Evolutionary conservation across 2,888 invertebrate genomes (phyloP), one percentile per base, ranked within the genome.

Genomic region (Gymnoscelis rufifasciata): DNA sequence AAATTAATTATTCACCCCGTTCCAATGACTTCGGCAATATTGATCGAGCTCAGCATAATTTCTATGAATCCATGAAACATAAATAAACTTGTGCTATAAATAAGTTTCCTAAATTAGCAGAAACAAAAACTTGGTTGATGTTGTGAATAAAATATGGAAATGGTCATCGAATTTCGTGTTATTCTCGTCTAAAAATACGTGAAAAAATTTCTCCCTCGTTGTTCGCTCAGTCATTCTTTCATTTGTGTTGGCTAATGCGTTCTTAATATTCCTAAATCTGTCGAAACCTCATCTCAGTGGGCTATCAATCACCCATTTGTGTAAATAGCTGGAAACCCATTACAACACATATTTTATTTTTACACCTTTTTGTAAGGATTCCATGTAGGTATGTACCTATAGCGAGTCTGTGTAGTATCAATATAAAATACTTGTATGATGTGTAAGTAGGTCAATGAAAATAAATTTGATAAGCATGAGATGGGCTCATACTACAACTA

Each of bases 211-310:
- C 42, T 36, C 27, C 38, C 29, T 33, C 37, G 31, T 24, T 38
- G 12, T 31, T 48, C 27, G 52, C 46, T 54, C 55, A 35, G 54
- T 57, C 14, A 23, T 46, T 52, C 38, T 31, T 41, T 23, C 38
- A 48, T 52, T 51, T 57, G 42, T 54, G 46, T 52, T 33, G 38
- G 47, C 49, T 60, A 63, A 62, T 60, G 51, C 51, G 38, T 59
- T 57, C 49, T 47, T 60, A 57, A 59, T 63, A 60, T 53, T 44
- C 40, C 43, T 38, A 47, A 55, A 54, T 51, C 54, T 41, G 37
- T 30, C 46, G 31, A 54, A 19, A n/a, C n/a, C 7, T 19, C 19
- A 35, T 47, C 57, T 48, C 37, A 31, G 33, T 52, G 57, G 11
- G 19, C 31, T 24, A 40, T 62, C 57, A 60, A 61, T 62, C 62